Evolutionary conservation across 1,140 invertebrate genomes (phyloP), one percentile per base, ranked within the genome.

Genomic region (Listronotus bonariensis): DNA sequence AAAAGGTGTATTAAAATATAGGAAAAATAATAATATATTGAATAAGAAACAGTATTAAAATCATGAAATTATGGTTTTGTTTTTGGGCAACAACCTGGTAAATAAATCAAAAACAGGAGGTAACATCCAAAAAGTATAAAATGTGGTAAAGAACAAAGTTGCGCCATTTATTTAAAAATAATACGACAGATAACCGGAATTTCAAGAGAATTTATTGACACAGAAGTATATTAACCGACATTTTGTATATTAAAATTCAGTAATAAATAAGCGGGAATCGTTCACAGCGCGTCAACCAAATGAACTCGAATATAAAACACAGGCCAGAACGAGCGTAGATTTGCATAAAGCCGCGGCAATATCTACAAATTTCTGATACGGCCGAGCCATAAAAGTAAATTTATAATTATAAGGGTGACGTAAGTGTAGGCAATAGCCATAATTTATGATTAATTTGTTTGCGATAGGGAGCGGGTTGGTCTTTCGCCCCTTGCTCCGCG

Each of bases 381-480:
- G 65, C 53, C 59, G 48, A 58, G 70, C 70, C 59, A 72, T 72
- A 72, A 72, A 72, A 72, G 64, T 67, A 68, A 69, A 72, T 72
- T 72, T 72, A 72, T 72, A 72, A 72, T 72, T 69, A 72, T 72
- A 70, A 69, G 60, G 65, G 68, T 69, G 70, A 72, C 70, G 70
- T 72, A 72, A 72, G 70, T 72, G 70, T 69, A 68, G 70, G 70
- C 70, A 72, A 72, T 70, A 59, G 61, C 68, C 49, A 51, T 72
- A 69, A 72, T 72, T 72, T 68, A 72, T 72, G 68, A 72, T 68
- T 69, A 72, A 72, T 72, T 72, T 72, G 68, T 72, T 72, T 72
- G 69, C 64, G 62, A 65, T 58, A 58, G 62, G 62, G 54, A 65
- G 62, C 59, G 59, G 59, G 59, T 43, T 36, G 48, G 51, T 53